phyloP scores from a whole-genome alignment of 2,888 invertebrate genomes.

The Psylliodes chrysocephalus region DNA sequence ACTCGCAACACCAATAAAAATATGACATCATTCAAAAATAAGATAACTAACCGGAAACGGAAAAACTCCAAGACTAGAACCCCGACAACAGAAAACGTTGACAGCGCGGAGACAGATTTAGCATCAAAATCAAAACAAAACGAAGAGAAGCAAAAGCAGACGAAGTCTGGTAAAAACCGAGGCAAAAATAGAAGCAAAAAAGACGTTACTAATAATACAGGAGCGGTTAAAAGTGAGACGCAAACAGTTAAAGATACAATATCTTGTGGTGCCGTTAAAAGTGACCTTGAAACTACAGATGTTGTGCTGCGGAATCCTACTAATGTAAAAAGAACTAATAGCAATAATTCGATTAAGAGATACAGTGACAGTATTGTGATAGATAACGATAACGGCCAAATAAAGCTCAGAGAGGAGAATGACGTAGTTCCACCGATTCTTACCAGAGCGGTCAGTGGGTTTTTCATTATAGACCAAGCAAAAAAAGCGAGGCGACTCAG shows the following conservation, averaged over 20 bases:
- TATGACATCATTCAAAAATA: conserved; percentile 63
- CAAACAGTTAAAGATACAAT: conserved; percentile 1
- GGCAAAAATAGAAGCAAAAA: conserved; percentile 48
- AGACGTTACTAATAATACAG: conserved; percentile 30
- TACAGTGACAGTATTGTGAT: conserved; percentile 63
- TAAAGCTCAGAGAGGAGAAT: conserved; percentile 44
- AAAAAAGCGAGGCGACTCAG: conserved; percentile 58
- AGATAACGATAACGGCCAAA: conserved; percentile 45
- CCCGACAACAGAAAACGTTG: conserved; percentile 39
- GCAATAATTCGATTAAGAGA: conserved; percentile 52
- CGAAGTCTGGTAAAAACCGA: conserved; percentile 47
- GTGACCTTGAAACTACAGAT: conserved; percentile 48
- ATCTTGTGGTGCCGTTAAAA: conserved; percentile 39
- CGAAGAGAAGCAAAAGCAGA: conserved; percentile 43
- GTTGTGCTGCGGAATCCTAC: conserved; percentile 52
- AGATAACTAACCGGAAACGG: conserved; percentile 63
- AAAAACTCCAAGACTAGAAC: conserved; percentile 56
- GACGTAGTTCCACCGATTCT: conserved; percentile 43
- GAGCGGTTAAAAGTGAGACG: conserved; percentile 12
- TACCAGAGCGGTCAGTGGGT: conserved; percentile 55
- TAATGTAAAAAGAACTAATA: conserved; percentile 40
- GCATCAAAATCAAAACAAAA: conserved; percentile 41
- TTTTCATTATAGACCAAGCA: conserved; percentile 53
- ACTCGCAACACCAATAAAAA: conserved; percentile 56
- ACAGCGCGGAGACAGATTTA: conserved; percentile 38